phyloP scores from a whole-genome alignment of 2,888 invertebrate species.

The Ectemnius continuus region DNA sequence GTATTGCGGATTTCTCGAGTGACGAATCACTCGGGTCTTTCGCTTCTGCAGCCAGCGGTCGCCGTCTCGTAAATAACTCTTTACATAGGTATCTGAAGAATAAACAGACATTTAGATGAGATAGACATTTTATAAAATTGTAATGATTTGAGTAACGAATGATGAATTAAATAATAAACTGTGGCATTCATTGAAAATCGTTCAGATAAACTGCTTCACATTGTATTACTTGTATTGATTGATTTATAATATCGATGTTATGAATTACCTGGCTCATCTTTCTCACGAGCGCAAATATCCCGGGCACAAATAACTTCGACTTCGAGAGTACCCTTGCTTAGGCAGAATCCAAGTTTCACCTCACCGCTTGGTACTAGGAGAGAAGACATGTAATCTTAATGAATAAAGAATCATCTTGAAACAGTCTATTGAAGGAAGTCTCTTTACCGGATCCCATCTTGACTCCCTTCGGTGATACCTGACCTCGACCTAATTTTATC shows the following conservation, averaged over 20 bases:
- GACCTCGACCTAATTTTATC: conserved; percentile 86
- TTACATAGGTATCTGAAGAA: conserved; percentile 92
- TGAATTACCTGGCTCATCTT: conserved; percentile 83
- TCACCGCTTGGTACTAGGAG: conserved; percentile 85
- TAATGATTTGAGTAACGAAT: neutral
- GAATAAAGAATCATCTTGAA: too few relatives aligned
- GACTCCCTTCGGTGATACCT: conserved; percentile 88
- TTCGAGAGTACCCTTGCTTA: conserved; percentile 94
- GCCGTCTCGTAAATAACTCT: conserved; percentile 94
- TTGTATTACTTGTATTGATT: neutral
- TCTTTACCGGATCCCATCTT: conserved; percentile 79
- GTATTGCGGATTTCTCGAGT: conserved; percentile 91
- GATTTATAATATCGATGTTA: neutral
- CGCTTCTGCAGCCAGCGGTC: conserved; percentile 94
- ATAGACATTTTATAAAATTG: neutral
- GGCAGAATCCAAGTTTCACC: conserved; percentile 91
- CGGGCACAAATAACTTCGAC: conserved; percentile 89
- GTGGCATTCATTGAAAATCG: neutral
- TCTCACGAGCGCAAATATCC: conserved; percentile 84
- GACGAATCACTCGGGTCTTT: conserved; percentile 91
- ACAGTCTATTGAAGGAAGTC: too few relatives aligned
- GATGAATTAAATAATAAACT: conserved; percentile 2
- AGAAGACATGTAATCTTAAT: too few relatives aligned
- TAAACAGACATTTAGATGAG: neutral
- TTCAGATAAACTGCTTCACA: too few relatives aligned